Evolutionary conservation across 1,140 invertebrate genomes (phyloP).

Genomic region (Drosophila pandora): DNA sequence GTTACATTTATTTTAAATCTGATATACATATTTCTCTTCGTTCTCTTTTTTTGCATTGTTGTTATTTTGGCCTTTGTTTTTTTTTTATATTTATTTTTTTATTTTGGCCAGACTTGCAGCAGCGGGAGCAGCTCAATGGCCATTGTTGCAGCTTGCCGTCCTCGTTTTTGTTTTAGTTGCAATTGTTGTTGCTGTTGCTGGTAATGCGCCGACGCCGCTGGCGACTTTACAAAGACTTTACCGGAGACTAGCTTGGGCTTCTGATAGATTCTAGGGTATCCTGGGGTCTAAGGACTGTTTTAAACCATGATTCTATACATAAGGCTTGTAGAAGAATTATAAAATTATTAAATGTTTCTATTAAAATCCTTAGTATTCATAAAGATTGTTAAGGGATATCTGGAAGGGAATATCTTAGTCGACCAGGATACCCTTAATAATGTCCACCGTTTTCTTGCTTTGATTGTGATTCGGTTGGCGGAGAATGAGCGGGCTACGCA

Average conservation of each 20-base stretch:
- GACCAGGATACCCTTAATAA: slow-evolving; percentile 6
- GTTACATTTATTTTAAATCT: slow-evolving; percentile 83
- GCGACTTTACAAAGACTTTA: slow-evolving; percentile 65
- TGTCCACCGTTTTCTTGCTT: slow-evolving; percentile 62
- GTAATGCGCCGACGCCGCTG: slow-evolving; percentile 59
- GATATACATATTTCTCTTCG: slow-evolving; percentile 79
- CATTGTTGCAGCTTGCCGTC: slow-evolving; percentile 62
- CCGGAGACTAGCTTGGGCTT: slow-evolving; percentile 56
- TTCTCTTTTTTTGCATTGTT: slow-evolving; percentile 53
- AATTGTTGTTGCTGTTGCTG: slow-evolving; percentile 39
- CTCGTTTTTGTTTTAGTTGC: slow-evolving; percentile 56
- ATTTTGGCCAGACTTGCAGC: slow-evolving; percentile 66
- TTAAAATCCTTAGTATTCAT: no score
- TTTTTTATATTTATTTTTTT: slow-evolving; percentile 32
- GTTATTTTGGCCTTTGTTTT: slow-evolving; percentile 64
- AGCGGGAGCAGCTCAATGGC: slow-evolving; percentile 50
- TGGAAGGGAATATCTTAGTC: slow-evolving; percentile 16
- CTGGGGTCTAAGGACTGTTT: slow-evolving; percentile 2
- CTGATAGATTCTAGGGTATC: slow-evolving; percentile 63
- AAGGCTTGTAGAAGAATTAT: background rate
- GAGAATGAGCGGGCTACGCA: slow-evolving; percentile 66
- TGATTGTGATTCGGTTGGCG: slow-evolving; percentile 52
- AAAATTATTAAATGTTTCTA: background rate
- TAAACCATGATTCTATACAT: background rate
- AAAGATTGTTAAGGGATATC: background rate